Percentiles rank a stretch among this genome's conserved stretches.
phyloP scores from a whole-genome alignment of 2,888 invertebrate species.

The Hemaris fuciformis region DNA sequence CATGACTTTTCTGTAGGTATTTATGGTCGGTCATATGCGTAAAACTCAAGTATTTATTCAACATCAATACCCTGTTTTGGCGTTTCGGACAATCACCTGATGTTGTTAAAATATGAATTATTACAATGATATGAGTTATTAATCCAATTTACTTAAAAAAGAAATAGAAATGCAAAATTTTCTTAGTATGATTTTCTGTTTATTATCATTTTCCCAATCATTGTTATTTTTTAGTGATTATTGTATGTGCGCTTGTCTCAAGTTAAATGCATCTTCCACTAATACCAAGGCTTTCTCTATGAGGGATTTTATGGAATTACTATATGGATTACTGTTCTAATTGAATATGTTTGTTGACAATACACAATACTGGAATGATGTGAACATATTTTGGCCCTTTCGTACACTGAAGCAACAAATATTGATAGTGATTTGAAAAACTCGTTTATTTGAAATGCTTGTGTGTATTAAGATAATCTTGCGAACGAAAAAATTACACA shows the following conservation, averaged over 20 bases:
- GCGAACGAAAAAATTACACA: neutral
- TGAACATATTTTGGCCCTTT: too few species aligned
- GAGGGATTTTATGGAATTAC: neutral
- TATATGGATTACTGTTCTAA: neutral
- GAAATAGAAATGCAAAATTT: too few species aligned
- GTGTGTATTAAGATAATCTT: neutral
- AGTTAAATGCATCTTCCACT: neutral
- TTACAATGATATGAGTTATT: too few species aligned
- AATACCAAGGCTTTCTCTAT: neutral
- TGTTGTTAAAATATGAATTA: too few species aligned
- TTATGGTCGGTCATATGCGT: too few species aligned
- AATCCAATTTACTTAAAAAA: too few species aligned
- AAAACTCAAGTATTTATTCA: too few species aligned
- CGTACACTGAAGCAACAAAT: neutral
- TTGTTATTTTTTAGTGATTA: neutral
- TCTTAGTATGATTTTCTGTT: too few species aligned
- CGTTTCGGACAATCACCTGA: neutral
- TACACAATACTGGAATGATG: neutral
- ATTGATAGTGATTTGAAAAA: neutral
- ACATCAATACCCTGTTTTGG: neutral
- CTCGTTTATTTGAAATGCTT: neutral
- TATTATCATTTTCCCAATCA: too few species aligned
- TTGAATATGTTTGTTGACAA: neutral
- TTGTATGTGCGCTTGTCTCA: neutral
- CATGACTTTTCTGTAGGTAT: neutral